These are phyloP conservation scores for Pycnonotus jocosus DNA, from an alignment of 2,113 vertebrate species.

Conservation along the genomic window DNA sequence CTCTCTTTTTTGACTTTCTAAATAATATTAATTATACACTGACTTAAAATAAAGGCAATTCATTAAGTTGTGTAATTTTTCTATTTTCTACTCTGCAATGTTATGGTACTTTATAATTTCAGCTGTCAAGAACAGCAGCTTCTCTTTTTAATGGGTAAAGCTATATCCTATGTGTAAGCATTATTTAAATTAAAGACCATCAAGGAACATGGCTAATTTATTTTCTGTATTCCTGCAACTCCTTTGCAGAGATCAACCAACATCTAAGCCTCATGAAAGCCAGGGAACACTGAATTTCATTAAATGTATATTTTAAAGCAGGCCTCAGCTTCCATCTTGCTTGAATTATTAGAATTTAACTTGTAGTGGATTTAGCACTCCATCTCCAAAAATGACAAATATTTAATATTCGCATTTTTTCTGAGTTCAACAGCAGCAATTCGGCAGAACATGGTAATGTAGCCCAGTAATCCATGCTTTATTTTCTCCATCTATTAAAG, in stretches of 20 bases:
- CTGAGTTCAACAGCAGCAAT: neutral
- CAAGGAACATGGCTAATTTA: neutral
- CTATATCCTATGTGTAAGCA: neutral
- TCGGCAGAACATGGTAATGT: neutral
- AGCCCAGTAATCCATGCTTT: neutral
- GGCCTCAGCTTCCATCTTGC: neutral
- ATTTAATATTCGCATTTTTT: neutral
- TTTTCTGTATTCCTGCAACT: neutral
- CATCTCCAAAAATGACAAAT: neutral
- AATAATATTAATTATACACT: neutral
- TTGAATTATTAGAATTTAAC: neutral
- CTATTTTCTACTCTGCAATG: neutral
- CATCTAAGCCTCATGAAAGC: neutral
- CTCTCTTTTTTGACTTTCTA: neutral
- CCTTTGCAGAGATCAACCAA: neutral
- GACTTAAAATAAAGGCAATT: conserved; percentile 67
- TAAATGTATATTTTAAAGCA: neutral
- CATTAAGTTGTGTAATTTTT: neutral
- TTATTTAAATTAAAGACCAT: conserved; percentile 1
- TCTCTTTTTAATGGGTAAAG: neutral
- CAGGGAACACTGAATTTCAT: neutral
- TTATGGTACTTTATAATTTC: neutral
- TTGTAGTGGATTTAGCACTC: neutral
- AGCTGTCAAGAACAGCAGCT: conserved; percentile 7
- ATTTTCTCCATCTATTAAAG: neutral